phyloP scores from a whole-genome alignment of 2,113 vertebrate genomes.

The Neolamprologus longior region DNA sequence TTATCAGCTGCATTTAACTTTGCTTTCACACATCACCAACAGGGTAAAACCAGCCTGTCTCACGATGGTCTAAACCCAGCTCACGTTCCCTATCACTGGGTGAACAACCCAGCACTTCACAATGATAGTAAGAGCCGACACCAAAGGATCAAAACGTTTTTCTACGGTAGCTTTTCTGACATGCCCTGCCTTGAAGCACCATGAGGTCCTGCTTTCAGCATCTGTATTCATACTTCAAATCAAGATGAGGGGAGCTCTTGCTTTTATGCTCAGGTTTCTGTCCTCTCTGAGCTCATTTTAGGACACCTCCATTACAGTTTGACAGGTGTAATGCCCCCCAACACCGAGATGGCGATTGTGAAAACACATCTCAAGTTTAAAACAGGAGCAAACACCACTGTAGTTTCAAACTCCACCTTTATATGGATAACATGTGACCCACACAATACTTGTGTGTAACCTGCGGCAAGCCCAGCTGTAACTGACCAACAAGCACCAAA shows the following conservation, averaged over 20 bases:
- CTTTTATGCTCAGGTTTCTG: background rate
- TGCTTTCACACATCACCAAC: background rate
- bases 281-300: background rate
- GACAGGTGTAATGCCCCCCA: background rate
- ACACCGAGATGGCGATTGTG: background rate
- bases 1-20: background rate
- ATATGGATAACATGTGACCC: background rate
- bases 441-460: background rate
- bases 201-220: background rate
- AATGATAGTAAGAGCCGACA: background rate
- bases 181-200: background rate
- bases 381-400: background rate
- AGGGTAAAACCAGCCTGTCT: background rate
- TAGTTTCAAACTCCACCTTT: background rate
- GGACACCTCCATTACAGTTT: background rate
- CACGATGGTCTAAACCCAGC: background rate
- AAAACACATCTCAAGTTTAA: fast-evolving
- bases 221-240: background rate
- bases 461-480: background rate
- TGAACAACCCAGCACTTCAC: background rate
- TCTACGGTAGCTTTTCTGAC: background rate
- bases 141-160: background rate
- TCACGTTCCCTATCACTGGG: background rate
- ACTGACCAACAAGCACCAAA: background rate
- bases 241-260: background rate